A percentile compares a stretch with the other conserved stretches of the same genome.
These are phyloP conservation scores for Nycticryphes semicollaris DNA, from an alignment of 2,113 vertebrate genomes.

Conservation along the genomic window DNA sequence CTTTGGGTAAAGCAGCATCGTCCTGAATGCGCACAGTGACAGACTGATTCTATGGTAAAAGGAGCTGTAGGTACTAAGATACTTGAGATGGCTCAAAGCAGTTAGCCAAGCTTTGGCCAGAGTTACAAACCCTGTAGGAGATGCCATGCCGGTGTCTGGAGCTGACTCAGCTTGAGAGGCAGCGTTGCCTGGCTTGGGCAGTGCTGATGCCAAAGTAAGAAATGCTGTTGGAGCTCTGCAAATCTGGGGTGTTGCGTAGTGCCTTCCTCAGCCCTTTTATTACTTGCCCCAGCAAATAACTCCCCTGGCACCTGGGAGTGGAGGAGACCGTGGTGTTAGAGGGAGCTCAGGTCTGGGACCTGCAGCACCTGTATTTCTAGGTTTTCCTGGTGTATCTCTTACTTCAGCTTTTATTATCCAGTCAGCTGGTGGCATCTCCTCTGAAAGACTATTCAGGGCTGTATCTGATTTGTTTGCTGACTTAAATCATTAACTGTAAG, in stretches of 20 bases:
- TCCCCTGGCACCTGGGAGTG: background rate
- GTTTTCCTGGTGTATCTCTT: background rate
- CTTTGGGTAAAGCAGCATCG: background rate
- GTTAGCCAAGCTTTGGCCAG: background rate
- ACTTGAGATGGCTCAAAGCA: background rate
- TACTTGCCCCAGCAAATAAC: background rate
- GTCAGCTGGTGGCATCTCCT: background rate
- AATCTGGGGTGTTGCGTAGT: background rate
- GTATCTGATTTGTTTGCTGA: background rate
- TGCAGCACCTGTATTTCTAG: background rate
- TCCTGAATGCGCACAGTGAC: background rate
- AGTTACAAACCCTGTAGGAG: background rate
- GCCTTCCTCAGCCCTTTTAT: background rate
- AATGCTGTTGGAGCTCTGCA: background rate
- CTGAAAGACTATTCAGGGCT: background rate
- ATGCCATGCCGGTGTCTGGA: background rate
- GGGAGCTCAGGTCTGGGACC: background rate
- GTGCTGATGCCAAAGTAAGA: background rate
- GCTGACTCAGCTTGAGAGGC: accelerated
- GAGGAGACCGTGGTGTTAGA: background rate
- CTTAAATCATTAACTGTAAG: background rate
- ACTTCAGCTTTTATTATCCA: background rate
- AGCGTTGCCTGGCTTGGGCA: accelerated
- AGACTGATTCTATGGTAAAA: background rate
- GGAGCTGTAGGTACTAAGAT: background rate